Evolutionary conservation across 2,797 vertebrate genomes (phyloP), one percentile per base, ranked within the genome.

Genomic region (Denticeps clupeoides): DNA sequence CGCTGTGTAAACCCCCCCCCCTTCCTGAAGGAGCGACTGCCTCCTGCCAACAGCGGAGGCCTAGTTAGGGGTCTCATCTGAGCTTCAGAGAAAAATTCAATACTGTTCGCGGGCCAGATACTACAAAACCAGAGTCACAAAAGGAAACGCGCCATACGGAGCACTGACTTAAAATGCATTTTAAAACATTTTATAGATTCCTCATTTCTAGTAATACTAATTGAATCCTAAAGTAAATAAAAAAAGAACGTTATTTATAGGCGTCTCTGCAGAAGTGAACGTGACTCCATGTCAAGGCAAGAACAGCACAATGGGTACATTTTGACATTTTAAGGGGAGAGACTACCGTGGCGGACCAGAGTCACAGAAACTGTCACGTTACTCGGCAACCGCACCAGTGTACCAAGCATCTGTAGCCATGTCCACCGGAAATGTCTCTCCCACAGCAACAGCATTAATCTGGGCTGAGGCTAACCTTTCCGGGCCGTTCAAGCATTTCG

Each of bases 391-490:
- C 54, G 63, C 64, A 68, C 68, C 77, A 73, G 64, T 59, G 62
- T 71, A 65, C 65, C 60, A 78, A 78, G 77, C 79, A 81, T 80
- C 78, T 77, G 73, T 60, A 72, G 61, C 64, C 62, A 37, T 51
- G 48, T 66, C 55, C 54, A 63, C 60, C 70, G 69, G 75, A 75
- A 78, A 79, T 56, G 65, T 74, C 69, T 49, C 54, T 58, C 55
- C 59, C 49, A 56, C 51, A 61, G 51, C 18, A 44, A 64, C 56
- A 53, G 73, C n/a, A n/a, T n/a, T n/a, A 49, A 48, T 35, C 16
- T n/a, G n/a, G n/a, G n/a, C n/a, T n/a, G n/a, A n/a, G 23, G 22
- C 15, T 16, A 70, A 71, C 58, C 65, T 53, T 65, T 56, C 62
- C 64, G 59, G 50, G 52, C 53, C 60, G 51, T 56, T 38, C 27